Evolutionary conservation across 2,888 invertebrate genomes (phyloP).

Genomic region (Cinara cedri): DNA sequence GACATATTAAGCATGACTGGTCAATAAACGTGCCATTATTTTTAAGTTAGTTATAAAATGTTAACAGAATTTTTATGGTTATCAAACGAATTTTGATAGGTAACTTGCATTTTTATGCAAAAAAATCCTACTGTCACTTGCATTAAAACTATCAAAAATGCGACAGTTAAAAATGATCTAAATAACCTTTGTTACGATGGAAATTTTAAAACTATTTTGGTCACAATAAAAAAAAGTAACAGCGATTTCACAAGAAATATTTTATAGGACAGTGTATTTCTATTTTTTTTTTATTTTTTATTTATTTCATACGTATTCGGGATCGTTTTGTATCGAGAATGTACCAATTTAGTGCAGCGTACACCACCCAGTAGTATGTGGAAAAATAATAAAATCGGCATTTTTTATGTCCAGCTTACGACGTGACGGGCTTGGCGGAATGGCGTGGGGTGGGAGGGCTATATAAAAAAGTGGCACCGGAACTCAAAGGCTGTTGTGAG

Average conservation of each 20-base stretch:
- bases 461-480: not conserved
- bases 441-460: too few relatives aligned
- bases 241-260: not conserved
- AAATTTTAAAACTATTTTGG: too few relatives aligned
- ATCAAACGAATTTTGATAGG: too few relatives aligned
- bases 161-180: not conserved
- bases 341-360: slow-evolving; percentile 20
- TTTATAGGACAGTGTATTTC: not conserved
- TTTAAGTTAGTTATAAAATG: too few relatives aligned
- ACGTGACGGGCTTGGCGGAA: too few relatives aligned
- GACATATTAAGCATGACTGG: too few relatives aligned
- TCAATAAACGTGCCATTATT: too few relatives aligned
- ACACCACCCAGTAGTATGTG: not conserved
- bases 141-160: too few relatives aligned
- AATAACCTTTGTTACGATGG: not conserved
- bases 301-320: not conserved
- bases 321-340: slow-evolving; percentile 29
- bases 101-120: too few relatives aligned
- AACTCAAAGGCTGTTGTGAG: slow-evolving; percentile 37
- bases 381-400: slow-evolving; percentile 36
- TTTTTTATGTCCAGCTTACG: slow-evolving; percentile 36
- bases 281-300: not conserved
- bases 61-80: too few relatives aligned
- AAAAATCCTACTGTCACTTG: too few relatives aligned
- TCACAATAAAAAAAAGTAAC: not conserved